phyloP scores from a whole-genome alignment of 1,140 invertebrate species.

The Sycophila sp. region DNA sequence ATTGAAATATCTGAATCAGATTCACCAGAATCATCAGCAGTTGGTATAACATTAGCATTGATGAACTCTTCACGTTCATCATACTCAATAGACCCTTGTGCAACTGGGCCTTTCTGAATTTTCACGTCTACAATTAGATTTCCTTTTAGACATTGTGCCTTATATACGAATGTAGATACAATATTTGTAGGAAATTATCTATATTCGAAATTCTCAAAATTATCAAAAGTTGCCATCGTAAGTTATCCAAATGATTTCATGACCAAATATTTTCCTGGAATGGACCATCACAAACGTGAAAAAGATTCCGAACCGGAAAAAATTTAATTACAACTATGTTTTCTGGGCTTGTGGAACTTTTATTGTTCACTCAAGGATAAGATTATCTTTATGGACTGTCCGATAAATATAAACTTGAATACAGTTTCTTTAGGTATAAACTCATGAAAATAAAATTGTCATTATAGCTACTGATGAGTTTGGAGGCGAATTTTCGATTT shows the following conservation, averaged over 20 bases:
- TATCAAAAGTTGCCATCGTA: background rate
- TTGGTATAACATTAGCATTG: background rate
- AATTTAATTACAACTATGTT: background rate
- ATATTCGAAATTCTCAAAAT: no score
- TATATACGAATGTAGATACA: background rate
- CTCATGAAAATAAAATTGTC: no score
- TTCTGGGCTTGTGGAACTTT: background rate
- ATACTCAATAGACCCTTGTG: background rate
- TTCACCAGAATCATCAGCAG: no score
- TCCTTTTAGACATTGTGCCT: background rate
- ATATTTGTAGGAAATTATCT: no score
- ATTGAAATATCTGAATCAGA: background rate
- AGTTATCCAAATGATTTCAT: background rate
- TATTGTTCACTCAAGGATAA: background rate
- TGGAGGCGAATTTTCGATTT: no score
- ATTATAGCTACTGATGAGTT: no score
- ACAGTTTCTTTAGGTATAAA: no score
- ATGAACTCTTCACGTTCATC: background rate
- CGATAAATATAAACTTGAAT: no score
- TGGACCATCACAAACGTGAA: background rate
- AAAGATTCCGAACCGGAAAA: background rate
- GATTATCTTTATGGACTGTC: background rate
- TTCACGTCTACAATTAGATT: background rate
- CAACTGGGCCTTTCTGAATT: background rate
- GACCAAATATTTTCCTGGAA: background rate